Base-by-base conservation (phyloP, 2,888 invertebrate genomes). In the Brachylomia viminalis region DNA sequence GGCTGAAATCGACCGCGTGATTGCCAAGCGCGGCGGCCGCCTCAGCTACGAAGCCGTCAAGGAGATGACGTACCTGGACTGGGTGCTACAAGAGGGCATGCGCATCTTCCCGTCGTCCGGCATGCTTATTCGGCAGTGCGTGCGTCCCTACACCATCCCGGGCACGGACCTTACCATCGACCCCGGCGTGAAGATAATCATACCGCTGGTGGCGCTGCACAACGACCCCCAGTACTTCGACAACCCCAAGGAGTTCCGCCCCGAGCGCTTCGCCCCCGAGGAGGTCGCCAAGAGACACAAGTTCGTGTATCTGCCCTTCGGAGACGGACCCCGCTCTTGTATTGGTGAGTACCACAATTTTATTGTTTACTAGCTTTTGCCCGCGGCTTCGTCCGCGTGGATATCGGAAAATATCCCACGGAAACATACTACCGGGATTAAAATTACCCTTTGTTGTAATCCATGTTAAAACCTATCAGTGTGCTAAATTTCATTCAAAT, bases 61-160 rank as follows among this genome's bases (percentile, higher is more conserved):
- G 49, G 94, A 95, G 62, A 94, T 95, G 95, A 92, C 88, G 0
- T 95, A 95, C 78, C 83, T 95, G 45, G 91, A 94, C 27, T 93
- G 93, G 92, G 86, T 90, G 30, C 89, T 95, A 30, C 90, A 88
- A 72, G 95, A 95, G 66, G 93, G 92, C 23, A 91, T 95, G 92
- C 88, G 95, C 20, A 92, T 92, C 64, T 93, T 94, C 84, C 93
- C 94, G 0, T 91, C 92, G 11, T 86, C 90, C 0, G 93, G 92
- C 0, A 89, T 91, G 76, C 82, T 93, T 52, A 75, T 86, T 23
- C 87, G 93, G 0, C 82, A 88, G 73, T 92, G 92, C 73, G 87
- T 87, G 45, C 86, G 84, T 2, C 79, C 72, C 47, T 92, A 92
- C 79, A 91, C 88, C 6, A 83, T 93, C 38, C 92, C 92, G 1